These are phyloP conservation scores for Latheticus oryzae DNA, from an alignment of 2,888 invertebrate genomes.

Conservation along the genomic window DNA sequence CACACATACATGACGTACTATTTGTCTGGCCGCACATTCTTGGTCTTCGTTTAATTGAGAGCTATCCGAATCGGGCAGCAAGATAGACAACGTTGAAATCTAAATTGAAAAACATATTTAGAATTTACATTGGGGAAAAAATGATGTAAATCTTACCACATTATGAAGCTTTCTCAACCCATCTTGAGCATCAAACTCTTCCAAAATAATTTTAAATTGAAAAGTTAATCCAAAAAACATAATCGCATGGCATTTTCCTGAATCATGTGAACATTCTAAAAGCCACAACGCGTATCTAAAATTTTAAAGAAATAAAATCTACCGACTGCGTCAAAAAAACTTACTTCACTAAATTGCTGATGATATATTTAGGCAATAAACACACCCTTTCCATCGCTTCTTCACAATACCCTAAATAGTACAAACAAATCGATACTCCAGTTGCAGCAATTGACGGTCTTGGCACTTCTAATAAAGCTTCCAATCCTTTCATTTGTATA, in stretches of 20 bases:
- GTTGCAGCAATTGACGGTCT: slow-evolving; percentile 95
- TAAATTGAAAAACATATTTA: slow-evolving; percentile 53
- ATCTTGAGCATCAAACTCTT: slow-evolving; percentile 94
- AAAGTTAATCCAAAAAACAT: slow-evolving; percentile 98
- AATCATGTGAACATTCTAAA: slow-evolving; percentile 91
- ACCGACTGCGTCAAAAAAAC: too few relatives aligned
- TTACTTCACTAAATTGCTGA: slow-evolving; percentile 81
- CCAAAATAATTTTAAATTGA: slow-evolving; percentile 91
- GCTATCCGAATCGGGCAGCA: slow-evolving; percentile 78
- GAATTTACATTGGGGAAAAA: slow-evolving; percentile 6
- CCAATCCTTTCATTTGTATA: slow-evolving; percentile 87
- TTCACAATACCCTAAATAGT: slow-evolving; percentile 96
- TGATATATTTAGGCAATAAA: slow-evolving; percentile 80
- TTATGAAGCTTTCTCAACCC: slow-evolving; percentile 94
- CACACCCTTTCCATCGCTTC: slow-evolving; percentile 98
- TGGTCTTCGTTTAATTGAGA: slow-evolving; percentile 82
- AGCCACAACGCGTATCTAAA: slow-evolving; percentile 92
- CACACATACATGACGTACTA: slow-evolving; percentile 90
- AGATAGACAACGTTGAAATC: slow-evolving; percentile 88
- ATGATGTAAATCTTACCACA: slow-evolving; percentile 77
- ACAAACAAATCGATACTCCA: slow-evolving; percentile 95
- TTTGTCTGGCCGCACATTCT: slow-evolving; percentile 89
- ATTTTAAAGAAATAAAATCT: slow-evolving; percentile 22
- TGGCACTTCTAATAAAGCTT: slow-evolving; percentile 87
- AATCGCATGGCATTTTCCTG: slow-evolving; percentile 96